Percentiles rank a stretch among this genome's conserved stretches.
Evolutionary conservation across 2,113 vertebrate species (phyloP).

Genomic region (Okapia johnstoni): DNA sequence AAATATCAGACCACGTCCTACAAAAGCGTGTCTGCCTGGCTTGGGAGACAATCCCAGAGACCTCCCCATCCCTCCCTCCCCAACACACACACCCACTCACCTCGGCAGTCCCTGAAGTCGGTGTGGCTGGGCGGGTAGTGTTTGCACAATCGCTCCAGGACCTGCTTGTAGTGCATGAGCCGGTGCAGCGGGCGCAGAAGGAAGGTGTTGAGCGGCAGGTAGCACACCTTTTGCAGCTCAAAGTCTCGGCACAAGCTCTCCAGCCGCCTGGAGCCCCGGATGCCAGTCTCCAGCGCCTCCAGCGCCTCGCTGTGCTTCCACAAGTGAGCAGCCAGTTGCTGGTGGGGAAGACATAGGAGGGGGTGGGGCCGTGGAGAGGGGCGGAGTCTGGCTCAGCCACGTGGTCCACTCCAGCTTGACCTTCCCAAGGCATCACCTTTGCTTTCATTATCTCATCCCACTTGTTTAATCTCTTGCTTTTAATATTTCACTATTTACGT

Average conservation of each 20-base stretch:
- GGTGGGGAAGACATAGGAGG: not conserved
- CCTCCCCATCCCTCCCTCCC: rapidly evolving
- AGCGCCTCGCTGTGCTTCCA: constrained; percentile 91
- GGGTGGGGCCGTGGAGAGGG: not conserved
- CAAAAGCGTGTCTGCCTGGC: rapidly evolving
- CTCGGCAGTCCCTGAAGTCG: constrained; percentile 96
- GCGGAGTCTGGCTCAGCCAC: not conserved
- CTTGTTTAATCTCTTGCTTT: not conserved
- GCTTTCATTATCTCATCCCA: rapidly evolving
- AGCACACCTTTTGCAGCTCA: constrained; percentile 97
- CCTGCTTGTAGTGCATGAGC: constrained; percentile 97
- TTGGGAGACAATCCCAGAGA: rapidly evolving
- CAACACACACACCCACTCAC: constrained; percentile 74
- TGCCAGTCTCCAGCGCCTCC: constrained; percentile 88
- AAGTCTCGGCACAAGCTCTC: constrained; percentile 93
- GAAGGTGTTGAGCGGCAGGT: constrained; percentile 96
- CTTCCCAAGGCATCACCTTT: rapidly evolving
- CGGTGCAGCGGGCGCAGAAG: constrained; percentile 95
- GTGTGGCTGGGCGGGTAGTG: constrained; percentile 89
- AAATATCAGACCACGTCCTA: not conserved
- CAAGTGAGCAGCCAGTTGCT: constrained; percentile 91
- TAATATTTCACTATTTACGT: not conserved
- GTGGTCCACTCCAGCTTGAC: not conserved
- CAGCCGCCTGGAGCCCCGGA: constrained; percentile 86
- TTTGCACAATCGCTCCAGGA: constrained; percentile 96